Evolutionary conservation across 92 coral and sea anemone species (phyloP).

Genomic region (Heteractis magnifica): DNA sequence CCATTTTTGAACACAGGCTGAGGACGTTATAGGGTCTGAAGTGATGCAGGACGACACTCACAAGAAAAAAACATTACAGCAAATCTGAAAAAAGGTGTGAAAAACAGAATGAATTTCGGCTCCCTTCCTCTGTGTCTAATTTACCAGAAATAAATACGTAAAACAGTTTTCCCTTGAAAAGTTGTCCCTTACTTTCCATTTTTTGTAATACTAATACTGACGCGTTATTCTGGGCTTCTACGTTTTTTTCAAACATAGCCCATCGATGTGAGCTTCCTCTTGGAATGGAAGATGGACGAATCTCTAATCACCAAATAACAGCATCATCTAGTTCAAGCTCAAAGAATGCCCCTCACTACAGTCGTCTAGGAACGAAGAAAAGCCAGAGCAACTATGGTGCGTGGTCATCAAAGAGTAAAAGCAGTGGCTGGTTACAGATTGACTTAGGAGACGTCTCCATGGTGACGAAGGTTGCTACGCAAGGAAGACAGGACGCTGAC

Average conservation of each 20-base stretch:
- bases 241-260: neutral
- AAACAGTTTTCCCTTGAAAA: too few relatives aligned
- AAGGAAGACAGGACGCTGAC: conserved; percentile 21
- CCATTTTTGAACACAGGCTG: too few relatives aligned
- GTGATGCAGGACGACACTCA: too few relatives aligned
- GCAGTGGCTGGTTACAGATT: conserved; percentile 12
- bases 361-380: conserved; percentile 19
- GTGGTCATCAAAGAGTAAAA: neutral
- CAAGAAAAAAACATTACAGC: too few relatives aligned
- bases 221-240: too few relatives aligned
- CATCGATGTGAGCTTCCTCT: conserved; percentile 41
- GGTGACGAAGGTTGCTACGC: conserved; percentile 25
- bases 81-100: too few relatives aligned
- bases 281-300: conserved; percentile 36
- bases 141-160: too few relatives aligned
- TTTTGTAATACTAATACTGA: too few relatives aligned
- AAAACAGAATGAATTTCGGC: too few relatives aligned
- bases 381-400: conserved; percentile 10
- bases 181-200: too few relatives aligned
- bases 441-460: conserved; percentile 18
- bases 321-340: conserved; percentile 21
- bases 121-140: too few relatives aligned
- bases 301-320: conserved; percentile 29
- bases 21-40: too few relatives aligned
- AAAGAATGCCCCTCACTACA: conserved; percentile 4